These are phyloP conservation scores for Numenius arquata DNA, from an alignment of 2,113 vertebrate genomes.

Conservation along the genomic window DNA sequence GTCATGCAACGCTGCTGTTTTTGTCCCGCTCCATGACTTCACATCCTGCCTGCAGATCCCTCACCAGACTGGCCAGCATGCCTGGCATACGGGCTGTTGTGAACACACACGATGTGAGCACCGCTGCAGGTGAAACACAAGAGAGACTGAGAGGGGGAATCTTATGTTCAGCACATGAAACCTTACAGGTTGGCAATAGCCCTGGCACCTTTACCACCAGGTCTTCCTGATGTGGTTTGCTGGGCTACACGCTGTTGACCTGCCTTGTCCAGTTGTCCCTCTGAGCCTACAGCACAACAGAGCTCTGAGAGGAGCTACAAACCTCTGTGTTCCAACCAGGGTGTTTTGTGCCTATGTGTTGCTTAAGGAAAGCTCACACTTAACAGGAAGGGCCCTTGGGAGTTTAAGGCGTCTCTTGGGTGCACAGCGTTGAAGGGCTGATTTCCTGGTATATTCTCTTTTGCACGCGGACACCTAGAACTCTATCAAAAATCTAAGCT, in stretches of 20 bases:
- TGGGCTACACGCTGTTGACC: not conserved
- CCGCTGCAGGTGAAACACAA: not conserved
- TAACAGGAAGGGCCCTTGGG: not conserved
- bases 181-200: not conserved
- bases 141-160: not conserved
- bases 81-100: not conserved
- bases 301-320: not conserved
- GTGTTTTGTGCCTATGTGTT: not conserved
- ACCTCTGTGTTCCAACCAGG: not conserved
- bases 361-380: not conserved
- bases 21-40: not conserved
- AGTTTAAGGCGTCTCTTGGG: not conserved
- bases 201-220: not conserved
- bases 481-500: not conserved
- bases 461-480: not conserved
- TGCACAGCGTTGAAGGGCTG: not conserved
- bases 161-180: not conserved
- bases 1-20: not conserved
- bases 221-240: not conserved
- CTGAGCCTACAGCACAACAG: not conserved
- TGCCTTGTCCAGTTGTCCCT: not conserved
- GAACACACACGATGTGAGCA: fast-evolving
- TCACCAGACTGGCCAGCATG: not conserved
- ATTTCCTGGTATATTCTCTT: not conserved
- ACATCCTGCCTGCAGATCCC: not conserved